A percentile compares a stretch with the other conserved stretches of the same genome.
phyloP scores from a whole-genome alignment of 2,888 invertebrate species.

The Uropetala carovei region DNA sequence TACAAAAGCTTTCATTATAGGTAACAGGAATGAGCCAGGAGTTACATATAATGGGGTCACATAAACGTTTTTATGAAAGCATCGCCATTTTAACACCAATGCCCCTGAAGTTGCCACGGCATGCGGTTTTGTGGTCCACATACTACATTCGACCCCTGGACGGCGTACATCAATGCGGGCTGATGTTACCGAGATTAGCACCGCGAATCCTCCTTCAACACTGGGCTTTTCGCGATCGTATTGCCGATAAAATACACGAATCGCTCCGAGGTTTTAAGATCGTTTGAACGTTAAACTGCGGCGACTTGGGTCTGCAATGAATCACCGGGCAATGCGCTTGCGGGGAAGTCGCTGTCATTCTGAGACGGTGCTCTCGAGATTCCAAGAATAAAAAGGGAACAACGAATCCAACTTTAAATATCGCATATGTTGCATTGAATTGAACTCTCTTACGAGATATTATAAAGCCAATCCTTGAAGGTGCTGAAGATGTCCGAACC shows the following conservation, averaged over 20 bases:
- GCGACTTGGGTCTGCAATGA: background rate
- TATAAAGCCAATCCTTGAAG: background rate
- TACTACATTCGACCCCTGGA: background rate
- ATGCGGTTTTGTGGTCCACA: background rate
- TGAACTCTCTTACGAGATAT: background rate
- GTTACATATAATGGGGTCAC: background rate
- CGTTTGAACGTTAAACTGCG: background rate
- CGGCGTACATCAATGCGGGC: background rate
- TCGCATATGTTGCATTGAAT: too few species aligned
- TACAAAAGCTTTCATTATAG: too few species aligned
- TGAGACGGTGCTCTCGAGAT: background rate
- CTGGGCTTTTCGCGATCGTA: background rate
- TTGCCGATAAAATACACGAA: conserved; percentile 10
- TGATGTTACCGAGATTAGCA: background rate
- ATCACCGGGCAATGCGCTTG: background rate
- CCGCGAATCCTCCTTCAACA: background rate
- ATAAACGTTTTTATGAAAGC: background rate
- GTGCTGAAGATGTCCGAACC: background rate
- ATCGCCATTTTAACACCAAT: background rate
- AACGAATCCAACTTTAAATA: background rate
- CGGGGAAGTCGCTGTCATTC: background rate
- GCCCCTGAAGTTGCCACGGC: background rate
- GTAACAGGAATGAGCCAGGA: too few species aligned
- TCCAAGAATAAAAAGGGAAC: background rate
- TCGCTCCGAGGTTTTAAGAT: background rate